phyloP scores from a whole-genome alignment of 1,140 invertebrate species.

The Oreohelix idahoensis region DNA sequence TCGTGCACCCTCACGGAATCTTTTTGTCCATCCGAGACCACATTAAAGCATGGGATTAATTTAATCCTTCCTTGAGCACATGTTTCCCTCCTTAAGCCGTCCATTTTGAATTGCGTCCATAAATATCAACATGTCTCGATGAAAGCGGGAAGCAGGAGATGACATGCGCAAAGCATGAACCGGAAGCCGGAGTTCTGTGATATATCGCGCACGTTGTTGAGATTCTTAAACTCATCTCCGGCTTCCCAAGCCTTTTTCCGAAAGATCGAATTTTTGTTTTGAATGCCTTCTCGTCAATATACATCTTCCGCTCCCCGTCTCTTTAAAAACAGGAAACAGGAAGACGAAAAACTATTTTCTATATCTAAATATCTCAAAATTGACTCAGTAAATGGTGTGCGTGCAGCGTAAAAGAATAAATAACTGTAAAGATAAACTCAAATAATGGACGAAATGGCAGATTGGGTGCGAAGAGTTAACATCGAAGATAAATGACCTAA shows the following conservation, averaged over 20 bases:
- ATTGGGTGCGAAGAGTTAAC: background rate
- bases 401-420: too few species aligned
- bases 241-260: background rate
- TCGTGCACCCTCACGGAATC: background rate
- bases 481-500: background rate
- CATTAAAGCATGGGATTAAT: background rate
- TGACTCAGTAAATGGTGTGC: background rate
- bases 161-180: background rate
- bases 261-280: background rate
- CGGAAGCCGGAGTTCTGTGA: background rate
- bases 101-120: slow-evolving; percentile 7
- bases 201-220: background rate
- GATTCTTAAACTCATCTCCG: background rate
- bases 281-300: background rate
- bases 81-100: slow-evolving; percentile 2
- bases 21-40: background rate
- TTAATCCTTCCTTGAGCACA: slow-evolving; percentile 3
- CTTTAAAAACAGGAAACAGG: background rate
- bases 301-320: background rate
- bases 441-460: too few species aligned
- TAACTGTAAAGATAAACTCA: too few species aligned
- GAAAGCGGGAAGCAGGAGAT: background rate
- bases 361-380: background rate
- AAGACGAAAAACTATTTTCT: background rate
- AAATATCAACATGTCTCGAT: slow-evolving; percentile 7